phyloP scores from a whole-genome alignment of 2,888 invertebrate genomes.

The Didymodactylos carnosus region DNA sequence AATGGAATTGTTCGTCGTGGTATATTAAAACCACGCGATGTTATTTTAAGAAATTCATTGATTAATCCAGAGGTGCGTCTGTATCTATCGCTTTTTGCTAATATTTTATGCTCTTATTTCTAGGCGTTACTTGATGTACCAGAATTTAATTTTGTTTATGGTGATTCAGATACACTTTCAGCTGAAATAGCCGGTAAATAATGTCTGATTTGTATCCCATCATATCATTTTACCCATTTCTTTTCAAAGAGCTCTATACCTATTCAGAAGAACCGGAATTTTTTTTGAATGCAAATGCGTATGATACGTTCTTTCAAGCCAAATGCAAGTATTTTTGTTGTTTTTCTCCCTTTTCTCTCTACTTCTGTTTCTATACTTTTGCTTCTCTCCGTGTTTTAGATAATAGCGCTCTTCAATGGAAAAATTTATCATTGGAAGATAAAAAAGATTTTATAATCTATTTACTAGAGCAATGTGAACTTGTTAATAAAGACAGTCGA shows the following conservation, averaged over 20 bases:
- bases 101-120: background rate
- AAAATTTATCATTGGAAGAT: conserved; percentile 27
- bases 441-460: conserved; percentile 50
- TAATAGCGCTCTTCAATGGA: conserved; percentile 12
- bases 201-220: background rate
- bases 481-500: conserved; percentile 57
- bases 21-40: background rate
- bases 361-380: background rate
- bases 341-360: too few species aligned
- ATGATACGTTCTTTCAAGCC: conserved; percentile 72
- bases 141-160: conserved; percentile 67
- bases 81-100: background rate
- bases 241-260: conserved; percentile 62
- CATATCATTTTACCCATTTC: background rate
- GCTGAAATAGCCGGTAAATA: conserved; percentile 57
- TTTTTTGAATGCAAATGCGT: conserved; percentile 62
- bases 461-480: conserved; percentile 70
- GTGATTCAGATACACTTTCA: conserved; percentile 65
- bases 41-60: background rate
- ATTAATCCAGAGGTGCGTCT: background rate
- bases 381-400: background rate
- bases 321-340: conserved; percentile 38
- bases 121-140: conserved; percentile 3
- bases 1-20: background rate
- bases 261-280: conserved; percentile 91